Evolutionary conservation across 2,888 invertebrate species (phyloP).

Genomic region (Thecophora atra): DNA sequence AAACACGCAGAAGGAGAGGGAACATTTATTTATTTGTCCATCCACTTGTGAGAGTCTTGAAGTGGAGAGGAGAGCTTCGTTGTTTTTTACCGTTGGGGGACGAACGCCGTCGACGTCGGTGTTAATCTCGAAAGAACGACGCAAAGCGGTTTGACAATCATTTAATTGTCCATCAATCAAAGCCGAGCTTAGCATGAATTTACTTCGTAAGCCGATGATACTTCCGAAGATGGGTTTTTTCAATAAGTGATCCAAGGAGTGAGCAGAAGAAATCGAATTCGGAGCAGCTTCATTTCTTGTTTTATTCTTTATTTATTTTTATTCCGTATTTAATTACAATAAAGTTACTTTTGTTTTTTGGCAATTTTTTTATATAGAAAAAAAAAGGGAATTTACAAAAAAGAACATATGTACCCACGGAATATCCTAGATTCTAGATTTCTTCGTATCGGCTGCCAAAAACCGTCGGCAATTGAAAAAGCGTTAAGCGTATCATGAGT

Average conservation of each 20-base stretch:
- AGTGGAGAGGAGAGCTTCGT: background rate
- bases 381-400: no score
- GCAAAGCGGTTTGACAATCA: constrained; percentile 48
- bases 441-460: background rate
- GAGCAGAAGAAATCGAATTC: no score
- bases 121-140: constrained; percentile 6
- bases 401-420: no score
- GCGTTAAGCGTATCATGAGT: constrained; percentile 38
- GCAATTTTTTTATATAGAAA: no score
- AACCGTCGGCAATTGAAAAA: constrained; percentile 41
- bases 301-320: no score
- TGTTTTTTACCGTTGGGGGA: constrained; percentile 15
- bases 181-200: constrained; percentile 41
- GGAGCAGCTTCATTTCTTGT: no score
- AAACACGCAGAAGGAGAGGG: background rate
- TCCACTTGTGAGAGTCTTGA: background rate
- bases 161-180: constrained; percentile 54
- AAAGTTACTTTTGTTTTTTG: no score
- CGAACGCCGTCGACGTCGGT: background rate
- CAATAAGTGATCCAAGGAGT: no score
- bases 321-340: no score
- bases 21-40: background rate
- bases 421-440: no score
- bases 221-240: no score
- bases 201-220: background rate